phyloP scores from a whole-genome alignment of 2,888 invertebrate species.

The Helleia helle region DNA sequence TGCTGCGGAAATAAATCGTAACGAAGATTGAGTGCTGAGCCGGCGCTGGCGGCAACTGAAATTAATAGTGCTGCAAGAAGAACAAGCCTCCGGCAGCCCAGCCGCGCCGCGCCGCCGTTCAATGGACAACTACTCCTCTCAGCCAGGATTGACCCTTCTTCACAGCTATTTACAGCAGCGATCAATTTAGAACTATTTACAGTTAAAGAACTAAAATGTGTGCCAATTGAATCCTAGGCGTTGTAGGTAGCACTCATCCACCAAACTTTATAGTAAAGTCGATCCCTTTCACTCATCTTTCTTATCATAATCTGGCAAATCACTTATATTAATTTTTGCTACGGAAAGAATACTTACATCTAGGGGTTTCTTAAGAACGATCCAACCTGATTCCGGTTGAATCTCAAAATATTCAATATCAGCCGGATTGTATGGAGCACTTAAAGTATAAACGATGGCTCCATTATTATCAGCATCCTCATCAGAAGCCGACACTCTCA shows the following conservation, averaged over 20 bases:
- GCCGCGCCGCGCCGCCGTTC: slow-evolving; percentile 38
- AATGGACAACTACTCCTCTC: slow-evolving; percentile 67
- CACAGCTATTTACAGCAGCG: slow-evolving; percentile 69
- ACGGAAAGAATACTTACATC: slow-evolving; percentile 87
- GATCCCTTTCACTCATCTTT: slow-evolving; percentile 63
- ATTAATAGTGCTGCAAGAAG: slow-evolving; percentile 82
- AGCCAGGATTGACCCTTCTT: slow-evolving; percentile 67
- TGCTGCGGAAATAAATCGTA: slow-evolving; percentile 73
- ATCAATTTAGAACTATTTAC: slow-evolving; percentile 72
- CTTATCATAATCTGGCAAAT: slow-evolving; percentile 40
- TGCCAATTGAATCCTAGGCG: slow-evolving; percentile 74
- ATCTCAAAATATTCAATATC: slow-evolving; percentile 97
- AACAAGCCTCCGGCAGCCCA: slow-evolving; percentile 60
- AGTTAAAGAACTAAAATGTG: slow-evolving; percentile 62
- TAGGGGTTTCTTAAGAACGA: slow-evolving; percentile 93
- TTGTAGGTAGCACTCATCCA: slow-evolving; percentile 74
- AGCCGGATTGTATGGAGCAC: slow-evolving; percentile 89
- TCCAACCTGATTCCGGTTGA: slow-evolving; percentile 97
- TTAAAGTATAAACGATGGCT: slow-evolving; percentile 92
- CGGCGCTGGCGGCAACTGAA: slow-evolving; percentile 78
- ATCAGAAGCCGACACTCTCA: slow-evolving; percentile 95
- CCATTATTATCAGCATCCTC: slow-evolving; percentile 98
- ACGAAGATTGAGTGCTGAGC: slow-evolving; percentile 68
- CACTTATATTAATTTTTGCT: slow-evolving; percentile 25
- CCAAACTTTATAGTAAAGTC: slow-evolving; percentile 67